Base-by-base conservation (phyloP, 2,797 vertebrate genomes). In the Telmatherina bonti region DNA sequence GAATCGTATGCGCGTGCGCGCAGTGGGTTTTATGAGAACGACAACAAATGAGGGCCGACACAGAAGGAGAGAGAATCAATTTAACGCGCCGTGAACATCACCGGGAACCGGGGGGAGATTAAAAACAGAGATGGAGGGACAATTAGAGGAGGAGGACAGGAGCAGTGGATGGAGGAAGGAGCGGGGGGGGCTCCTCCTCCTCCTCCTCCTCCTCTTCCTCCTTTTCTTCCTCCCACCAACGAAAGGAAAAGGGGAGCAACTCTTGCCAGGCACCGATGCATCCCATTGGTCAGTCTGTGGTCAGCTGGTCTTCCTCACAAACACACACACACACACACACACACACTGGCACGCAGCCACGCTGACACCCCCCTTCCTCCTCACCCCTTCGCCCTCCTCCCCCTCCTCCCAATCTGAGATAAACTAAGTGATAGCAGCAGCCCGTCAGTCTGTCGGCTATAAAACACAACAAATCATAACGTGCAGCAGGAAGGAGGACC, bases 401-500 rank as follows among this genome's bases (percentile, higher is more conserved):
- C 95, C 95, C 95, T 94, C 96, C 96, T 95, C 95, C 96, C 96
- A 96, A 96, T 97, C 97, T 97, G 96, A 94, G 96, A 97, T 98
- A 96, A 97, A 96, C 95, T 93, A 83, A 91, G 92, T 97, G 97
- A 99, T 98, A 97, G 97, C 96, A 95, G 90, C 83, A 96, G 95
- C 93, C 96, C 95, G 96, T 97, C 93, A 96, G 96, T 96, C 96
- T 97, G 88, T 84, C 81, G 87, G 88, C 89, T 90, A 97, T 97
- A 98, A 98, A 98, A 96, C 96, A 97, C 96, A 97, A 99, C 97
- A 98, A 99, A 98, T 98, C 96, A 97, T 97, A 97, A 97, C 95
- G 93, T 91, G 88, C 96, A 94, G 86, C 85, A 94, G 93, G 85
- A 90, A 84, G 89, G 85, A 90, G 84, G 89, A 79, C 88, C 79